Percentiles rank a stretch among this genome's conserved stretches.
Evolutionary conservation across 2,797 vertebrate species (phyloP).

Genomic region (Rhadinocentrus ornatus): DNA sequence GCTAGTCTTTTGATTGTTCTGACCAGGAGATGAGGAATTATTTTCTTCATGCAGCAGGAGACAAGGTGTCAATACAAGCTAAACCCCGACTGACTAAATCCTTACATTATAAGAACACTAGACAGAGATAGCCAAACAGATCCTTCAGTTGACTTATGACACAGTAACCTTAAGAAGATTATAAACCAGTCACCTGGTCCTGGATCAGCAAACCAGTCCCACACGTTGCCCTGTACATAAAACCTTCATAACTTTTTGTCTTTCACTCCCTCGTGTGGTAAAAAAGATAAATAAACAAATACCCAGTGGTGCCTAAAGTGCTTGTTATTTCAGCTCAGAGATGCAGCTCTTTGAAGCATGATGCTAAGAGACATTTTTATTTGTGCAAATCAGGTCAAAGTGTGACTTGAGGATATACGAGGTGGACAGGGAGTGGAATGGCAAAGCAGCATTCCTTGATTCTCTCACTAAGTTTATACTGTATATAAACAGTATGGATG

Average conservation of each 20-base stretch:
- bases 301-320: constrained; percentile 3
- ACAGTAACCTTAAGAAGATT: constrained; percentile 46
- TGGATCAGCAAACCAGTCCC: background rate
- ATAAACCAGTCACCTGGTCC: constrained; percentile 23
- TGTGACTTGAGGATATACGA: constrained; percentile 24
- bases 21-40: constrained; percentile 59
- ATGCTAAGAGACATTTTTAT: constrained; percentile 35
- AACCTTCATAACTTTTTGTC: background rate
- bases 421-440: background rate
- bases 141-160: constrained; percentile 30
- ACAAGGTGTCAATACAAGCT: constrained; percentile 31
- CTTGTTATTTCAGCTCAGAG: constrained; percentile 18
- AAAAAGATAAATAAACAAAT: too few species aligned
- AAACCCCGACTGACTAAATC: constrained; percentile 44
- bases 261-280: constrained; percentile 16
- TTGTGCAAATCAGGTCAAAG: constrained; percentile 52
- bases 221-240: background rate
- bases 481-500: constrained; percentile 1
- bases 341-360: constrained; percentile 37
- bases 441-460: too few species aligned
- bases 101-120: constrained; percentile 35
- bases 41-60: constrained; percentile 49
- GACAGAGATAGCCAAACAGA: constrained; percentile 56
- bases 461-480: constrained; percentile 4
- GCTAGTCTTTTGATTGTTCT: constrained; percentile 65